Base-by-base conservation (phyloP, 2,888 invertebrate genomes). In the Pachliopta kotzebuea region DNA sequence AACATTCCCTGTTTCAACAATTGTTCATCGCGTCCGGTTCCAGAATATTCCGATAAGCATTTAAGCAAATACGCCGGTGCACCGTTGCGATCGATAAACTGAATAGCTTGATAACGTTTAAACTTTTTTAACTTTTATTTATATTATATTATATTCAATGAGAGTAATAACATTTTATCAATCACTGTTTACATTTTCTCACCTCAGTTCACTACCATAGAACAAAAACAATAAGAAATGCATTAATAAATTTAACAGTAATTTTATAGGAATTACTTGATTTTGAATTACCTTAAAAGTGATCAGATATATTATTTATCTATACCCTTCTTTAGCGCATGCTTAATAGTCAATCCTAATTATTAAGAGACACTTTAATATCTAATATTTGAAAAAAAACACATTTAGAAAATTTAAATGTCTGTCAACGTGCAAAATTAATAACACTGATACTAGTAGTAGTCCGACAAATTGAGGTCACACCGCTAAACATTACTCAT, bases 381-480 rank as follows among this genome's bases (percentile, higher is more conserved):
- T 37, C 11, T 37, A 14, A 37, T 37, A 14, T 14, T 7, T 45
- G n/a, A 45, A 45, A n/a, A 45, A n/a, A 6, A 45, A 4, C 45
- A n/a, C n/a, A n/a, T n/a, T 18, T 26, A 54, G 21, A 18, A 26
- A 54, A 54, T 54, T 54, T 9, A 54, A 24, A 18, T 18, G 52
- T 53, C 53, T 18, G 54, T 37, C 26, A 45, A 42, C 9, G 11
- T 54, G n/a, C 50, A 24, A 50, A 52, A 60, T 50, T 52, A 64
- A 50, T 50, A 56, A 50, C 37, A 37, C 20, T 52, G n/a, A n/a
- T n/a, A n/a, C 50, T 55, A 21, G 56, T 60, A 60, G 18, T 31
- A 53, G 52, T 64, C 31, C 29, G 56, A 9, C 56, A 52, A 56
- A 60, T 56, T 60, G 60, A 56, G 56, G 56, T 60, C 64, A 37